Evolutionary conservation across 2,113 vertebrate genomes (phyloP).

Genomic region (Otocyon megalotis): DNA sequence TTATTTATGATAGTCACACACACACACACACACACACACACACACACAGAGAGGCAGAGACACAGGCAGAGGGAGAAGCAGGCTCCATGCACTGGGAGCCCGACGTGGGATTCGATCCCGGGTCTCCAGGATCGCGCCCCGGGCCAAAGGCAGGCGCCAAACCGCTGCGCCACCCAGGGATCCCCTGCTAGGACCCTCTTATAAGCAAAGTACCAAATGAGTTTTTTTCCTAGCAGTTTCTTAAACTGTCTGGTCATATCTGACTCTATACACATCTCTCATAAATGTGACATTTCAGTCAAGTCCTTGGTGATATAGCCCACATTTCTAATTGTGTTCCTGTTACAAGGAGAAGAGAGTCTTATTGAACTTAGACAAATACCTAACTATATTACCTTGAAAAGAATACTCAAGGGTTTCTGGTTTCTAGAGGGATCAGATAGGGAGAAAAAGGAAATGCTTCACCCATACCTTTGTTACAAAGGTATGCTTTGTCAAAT

Average conservation of each 20-base stretch:
- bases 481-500: not conserved
- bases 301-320: not conserved
- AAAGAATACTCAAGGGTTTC: not conserved
- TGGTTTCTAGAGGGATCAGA: not conserved
- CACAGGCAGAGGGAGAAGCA: too few species aligned
- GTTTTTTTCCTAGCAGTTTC: not conserved
- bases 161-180: too few species aligned
- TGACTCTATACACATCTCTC: not conserved
- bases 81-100: too few species aligned
- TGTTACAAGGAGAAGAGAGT: not conserved
- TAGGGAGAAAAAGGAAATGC: not conserved
- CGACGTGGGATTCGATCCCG: too few species aligned
- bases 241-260: not conserved
- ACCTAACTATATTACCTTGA: not conserved
- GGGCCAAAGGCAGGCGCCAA: too few species aligned
- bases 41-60: too few species aligned
- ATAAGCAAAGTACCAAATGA: not conserved
- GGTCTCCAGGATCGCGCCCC: too few species aligned
- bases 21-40: too few species aligned
- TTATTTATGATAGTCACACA: too few species aligned
- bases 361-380: not conserved
- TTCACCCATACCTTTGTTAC: not conserved
- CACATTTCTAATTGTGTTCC: not conserved
- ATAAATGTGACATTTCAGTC: not conserved
- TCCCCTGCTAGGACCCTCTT: not conserved